phyloP scores from a whole-genome alignment of 2,888 invertebrate species.

The Xylota sylvarum region DNA sequence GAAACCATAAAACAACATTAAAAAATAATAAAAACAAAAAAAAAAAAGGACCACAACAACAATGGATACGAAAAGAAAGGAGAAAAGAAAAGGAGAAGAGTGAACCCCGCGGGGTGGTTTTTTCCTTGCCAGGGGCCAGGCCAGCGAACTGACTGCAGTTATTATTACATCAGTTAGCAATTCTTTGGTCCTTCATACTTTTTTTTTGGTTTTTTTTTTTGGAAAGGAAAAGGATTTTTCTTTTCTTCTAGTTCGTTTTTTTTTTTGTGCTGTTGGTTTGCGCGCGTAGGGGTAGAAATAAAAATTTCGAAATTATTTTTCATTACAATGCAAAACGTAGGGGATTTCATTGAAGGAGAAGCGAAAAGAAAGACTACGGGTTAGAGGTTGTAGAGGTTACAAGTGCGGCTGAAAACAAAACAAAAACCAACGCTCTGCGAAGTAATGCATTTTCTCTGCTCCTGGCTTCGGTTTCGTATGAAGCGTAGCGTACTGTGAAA shows the following conservation, averaged over 20 bases:
- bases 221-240: slow-evolving; percentile 35
- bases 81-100: background rate
- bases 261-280: background rate
- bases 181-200: slow-evolving; percentile 49
- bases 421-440: background rate
- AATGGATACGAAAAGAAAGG: slow-evolving; percentile 8
- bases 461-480: slow-evolving; percentile 40
- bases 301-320: slow-evolving; percentile 42
- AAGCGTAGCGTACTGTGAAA: slow-evolving; percentile 22
- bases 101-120: slow-evolving; percentile 23
- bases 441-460: slow-evolving; percentile 47
- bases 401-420: background rate
- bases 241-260: slow-evolving; percentile 7
- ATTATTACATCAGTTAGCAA: slow-evolving; percentile 71
- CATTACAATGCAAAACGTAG: slow-evolving; percentile 54
- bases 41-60: slow-evolving; percentile 37
- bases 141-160: slow-evolving; percentile 67
- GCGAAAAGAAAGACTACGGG: slow-evolving; percentile 22
- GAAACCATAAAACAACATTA: slow-evolving; percentile 75
- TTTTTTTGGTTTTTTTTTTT: slow-evolving; percentile 4
- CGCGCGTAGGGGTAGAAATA: slow-evolving; percentile 9
- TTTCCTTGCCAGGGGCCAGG: slow-evolving; percentile 51
- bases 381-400: slow-evolving; percentile 37
- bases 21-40: slow-evolving; percentile 59
- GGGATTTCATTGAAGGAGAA: slow-evolving; percentile 10